Base-by-base conservation (phyloP, 1,140 invertebrate genomes). In the Agrilus planipennis region DNA sequence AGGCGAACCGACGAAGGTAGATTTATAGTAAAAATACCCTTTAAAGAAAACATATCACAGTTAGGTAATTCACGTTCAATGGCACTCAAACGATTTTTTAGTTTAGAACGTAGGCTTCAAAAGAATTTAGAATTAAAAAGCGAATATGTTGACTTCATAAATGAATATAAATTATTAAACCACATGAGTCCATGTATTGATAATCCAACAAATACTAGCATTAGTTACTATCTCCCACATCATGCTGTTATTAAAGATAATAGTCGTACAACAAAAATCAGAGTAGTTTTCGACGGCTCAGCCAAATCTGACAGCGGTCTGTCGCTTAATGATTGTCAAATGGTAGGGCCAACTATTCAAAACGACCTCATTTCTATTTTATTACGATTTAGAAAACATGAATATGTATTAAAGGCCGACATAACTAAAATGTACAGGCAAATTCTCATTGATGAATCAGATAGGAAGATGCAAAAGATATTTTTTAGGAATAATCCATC, bases 251-350 rank as follows among this genome's bases (percentile, higher is more conserved):
- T 60, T 3, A 41, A 51, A 36, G 40, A 45, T n/a, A 45, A 57
- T 30, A 60, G 51, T 18, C 43, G 49, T 14, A 60, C 53, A 1
- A 57, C 53, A 4, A 57, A 53, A 43, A 3, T 57, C 3, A 41
- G 54, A 46, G 47, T 61, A 40, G 47, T 60, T 5, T 59, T 59
- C 35, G 50, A 61, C 17, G 60, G 57, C 1, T 65, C 64, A 15
- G 50, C 50, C 1, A 45, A 41, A 40, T 42, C 50, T n/a, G 37
- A 38, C 10, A 42, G 41, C 12, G 49, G 53, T 20, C 35, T 44
- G 7, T 61, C 56, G 1, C 35, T 62, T 9, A 61, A 60, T 39
- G 49, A 57, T 19, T 47, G 46, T 9, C 42, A 60, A 3, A 43
- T 55, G 25, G 48, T 50, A 5, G 61, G 59, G 2, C 54, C 4